Conservation (phyloP, 2,888 invertebrate genomes). For the Ptycholaimellus sp. region DNA sequence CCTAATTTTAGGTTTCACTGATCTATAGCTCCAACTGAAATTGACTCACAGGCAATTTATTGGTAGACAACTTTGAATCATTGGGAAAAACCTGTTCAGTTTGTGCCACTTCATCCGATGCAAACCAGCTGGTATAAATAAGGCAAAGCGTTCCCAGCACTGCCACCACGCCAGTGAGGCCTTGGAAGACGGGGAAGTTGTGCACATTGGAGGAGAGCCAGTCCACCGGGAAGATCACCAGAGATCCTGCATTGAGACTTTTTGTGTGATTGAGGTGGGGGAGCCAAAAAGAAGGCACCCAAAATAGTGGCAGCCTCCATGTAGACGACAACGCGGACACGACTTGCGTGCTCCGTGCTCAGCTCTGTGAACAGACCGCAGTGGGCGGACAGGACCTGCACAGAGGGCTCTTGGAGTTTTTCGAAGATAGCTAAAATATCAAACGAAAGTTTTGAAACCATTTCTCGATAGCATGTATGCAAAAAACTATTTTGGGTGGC, state of each 20-base stretch:
- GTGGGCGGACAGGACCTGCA: conserved; percentile 25
- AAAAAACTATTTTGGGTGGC: no score
- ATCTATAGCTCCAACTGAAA: no score
- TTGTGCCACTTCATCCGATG: not conserved
- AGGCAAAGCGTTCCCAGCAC: conserved; percentile 8
- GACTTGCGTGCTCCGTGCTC: conserved; percentile 14
- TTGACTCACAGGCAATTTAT: no score
- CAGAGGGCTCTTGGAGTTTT: no score
- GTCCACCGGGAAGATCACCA: conserved; percentile 11
- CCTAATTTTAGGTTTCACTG: no score
- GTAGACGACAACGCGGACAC: conserved; percentile 13
- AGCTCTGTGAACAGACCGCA: conserved; percentile 28
- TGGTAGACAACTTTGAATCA: no score
- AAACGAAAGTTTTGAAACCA: not conserved
- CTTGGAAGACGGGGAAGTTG: conserved; percentile 23
- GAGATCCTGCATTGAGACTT: not conserved
- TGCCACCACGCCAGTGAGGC: conserved; percentile 18
- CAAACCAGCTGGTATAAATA: not conserved
- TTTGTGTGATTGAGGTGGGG: not conserved
- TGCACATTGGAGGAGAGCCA: conserved; percentile 21
- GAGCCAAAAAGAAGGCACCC: conserved; percentile 4
- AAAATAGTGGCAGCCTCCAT: conserved; percentile 12
- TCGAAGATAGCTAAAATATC: conserved; percentile 8
- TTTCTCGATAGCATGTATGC: no score
- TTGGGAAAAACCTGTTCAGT: no score